Percentiles rank a stretch among this genome's conserved stretches.
These are phyloP conservation scores for Aeoliscus strigatus DNA, from an alignment of 2,797 vertebrate genomes.

Conservation along the genomic window DNA sequence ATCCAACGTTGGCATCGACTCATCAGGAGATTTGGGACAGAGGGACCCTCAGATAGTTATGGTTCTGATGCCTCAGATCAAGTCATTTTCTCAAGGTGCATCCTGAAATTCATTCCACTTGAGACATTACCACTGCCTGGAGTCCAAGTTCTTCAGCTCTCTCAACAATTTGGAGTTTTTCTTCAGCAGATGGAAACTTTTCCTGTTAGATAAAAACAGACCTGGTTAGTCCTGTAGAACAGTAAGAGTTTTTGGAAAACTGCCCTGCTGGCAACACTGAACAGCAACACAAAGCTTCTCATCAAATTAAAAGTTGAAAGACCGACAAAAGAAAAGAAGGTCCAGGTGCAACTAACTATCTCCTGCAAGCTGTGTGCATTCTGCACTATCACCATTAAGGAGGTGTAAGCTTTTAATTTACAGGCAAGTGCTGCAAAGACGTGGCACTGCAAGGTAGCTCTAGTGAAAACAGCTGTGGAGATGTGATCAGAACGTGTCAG, in stretches of 20 bases:
- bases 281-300: background rate
- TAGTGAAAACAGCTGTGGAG: slow-evolving; percentile 68
- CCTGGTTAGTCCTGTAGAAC: background rate
- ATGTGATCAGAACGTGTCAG: slow-evolving; percentile 63
- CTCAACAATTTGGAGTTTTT: slow-evolving; percentile 96
- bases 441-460: slow-evolving; percentile 51
- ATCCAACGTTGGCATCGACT: too few relatives aligned
- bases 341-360: slow-evolving; percentile 63
- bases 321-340: slow-evolving; percentile 33
- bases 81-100: slow-evolving; percentile 2
- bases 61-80: slow-evolving; percentile 1
- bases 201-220: slow-evolving; percentile 71
- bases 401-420: slow-evolving; percentile 75
- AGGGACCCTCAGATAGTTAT: too few relatives aligned
- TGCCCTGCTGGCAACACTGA: background rate
- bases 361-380: slow-evolving; percentile 39
- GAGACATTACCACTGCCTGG: slow-evolving; percentile 87
- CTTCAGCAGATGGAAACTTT: slow-evolving; percentile 96
- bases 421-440: slow-evolving; percentile 48
- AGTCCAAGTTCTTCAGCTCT: slow-evolving; percentile 97
- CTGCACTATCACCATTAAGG: slow-evolving; percentile 61
- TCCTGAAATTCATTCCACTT: background rate
- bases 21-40: too few relatives aligned
- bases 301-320: slow-evolving; percentile 17
- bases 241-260: slow-evolving; percentile 7